phyloP scores from a whole-genome alignment of 2,797 vertebrate species.

The Tiaroga cobitis region DNA sequence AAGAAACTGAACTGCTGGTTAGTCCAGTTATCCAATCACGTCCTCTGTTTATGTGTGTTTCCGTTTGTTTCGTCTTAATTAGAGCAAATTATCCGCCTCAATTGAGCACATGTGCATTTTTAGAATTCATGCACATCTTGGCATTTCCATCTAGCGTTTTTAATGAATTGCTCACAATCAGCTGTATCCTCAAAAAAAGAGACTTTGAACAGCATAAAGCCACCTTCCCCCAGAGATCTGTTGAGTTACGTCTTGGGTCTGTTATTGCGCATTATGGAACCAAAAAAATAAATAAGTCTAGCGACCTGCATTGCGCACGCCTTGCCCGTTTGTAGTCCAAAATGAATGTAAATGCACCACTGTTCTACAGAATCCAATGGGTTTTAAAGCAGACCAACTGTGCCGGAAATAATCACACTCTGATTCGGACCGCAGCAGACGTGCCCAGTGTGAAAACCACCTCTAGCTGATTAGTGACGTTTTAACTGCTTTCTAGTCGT shows the following conservation, averaged over 20 bases:
- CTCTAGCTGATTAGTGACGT: background rate
- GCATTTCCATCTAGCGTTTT: background rate
- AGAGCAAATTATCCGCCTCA: background rate
- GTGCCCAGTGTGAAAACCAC: conserved; percentile 1
- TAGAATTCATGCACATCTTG: background rate
- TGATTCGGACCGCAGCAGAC: background rate
- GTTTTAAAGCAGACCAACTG: background rate
- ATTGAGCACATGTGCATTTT: background rate
- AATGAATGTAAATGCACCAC: background rate
- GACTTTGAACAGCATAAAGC: background rate
- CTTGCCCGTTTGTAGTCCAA: background rate
- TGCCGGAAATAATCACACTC: background rate
- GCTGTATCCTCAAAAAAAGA: background rate
- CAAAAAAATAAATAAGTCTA: background rate
- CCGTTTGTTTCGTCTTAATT: too few species aligned
- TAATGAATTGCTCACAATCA: background rate
- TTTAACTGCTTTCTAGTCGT: background rate
- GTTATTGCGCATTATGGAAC: background rate
- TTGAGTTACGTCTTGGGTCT: background rate
- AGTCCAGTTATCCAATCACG: background rate
- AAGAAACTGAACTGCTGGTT: background rate
- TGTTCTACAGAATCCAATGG: background rate
- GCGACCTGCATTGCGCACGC: background rate
- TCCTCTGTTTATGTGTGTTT: too few species aligned
- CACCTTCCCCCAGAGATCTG: background rate